Conservation (phyloP, 2,888 invertebrate species). For the Ormyrus rosae region DNA sequence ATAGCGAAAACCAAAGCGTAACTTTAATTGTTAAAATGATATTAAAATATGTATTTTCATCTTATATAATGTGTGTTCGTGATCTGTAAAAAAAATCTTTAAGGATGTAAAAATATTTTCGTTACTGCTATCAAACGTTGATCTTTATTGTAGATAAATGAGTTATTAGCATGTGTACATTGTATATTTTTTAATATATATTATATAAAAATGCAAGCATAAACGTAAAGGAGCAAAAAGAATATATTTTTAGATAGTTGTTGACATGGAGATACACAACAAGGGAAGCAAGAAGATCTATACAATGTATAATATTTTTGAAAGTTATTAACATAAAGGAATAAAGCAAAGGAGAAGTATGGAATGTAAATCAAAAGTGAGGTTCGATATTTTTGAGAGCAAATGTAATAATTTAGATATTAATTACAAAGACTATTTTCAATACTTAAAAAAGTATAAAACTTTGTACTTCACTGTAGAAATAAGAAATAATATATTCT, state of each 20-base stretch:
- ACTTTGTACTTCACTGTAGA: slow-evolving; percentile 23
- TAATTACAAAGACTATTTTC: slow-evolving; percentile 37
- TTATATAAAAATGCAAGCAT: background rate
- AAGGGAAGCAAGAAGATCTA: background rate
- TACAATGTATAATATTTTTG: background rate
- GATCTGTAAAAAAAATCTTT: background rate
- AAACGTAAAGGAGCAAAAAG: background rate
- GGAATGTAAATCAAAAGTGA: slow-evolving; percentile 24
- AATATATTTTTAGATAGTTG: too few species aligned
- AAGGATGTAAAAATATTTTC: slow-evolving; percentile 18
- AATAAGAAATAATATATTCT: slow-evolving; percentile 31
- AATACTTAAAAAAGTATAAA: slow-evolving; percentile 21
- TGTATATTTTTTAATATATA: background rate
- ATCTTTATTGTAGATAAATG: slow-evolving; percentile 19
- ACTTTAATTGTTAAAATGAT: background rate
- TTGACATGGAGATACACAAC: too few species aligned
- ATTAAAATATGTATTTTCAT: background rate
- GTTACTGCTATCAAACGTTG: background rate
- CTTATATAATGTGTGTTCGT: background rate
- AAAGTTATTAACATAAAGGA: background rate
- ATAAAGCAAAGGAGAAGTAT: background rate
- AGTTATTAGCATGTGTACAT: background rate
- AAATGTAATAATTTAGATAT: slow-evolving; percentile 13
- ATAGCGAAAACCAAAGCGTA: background rate
- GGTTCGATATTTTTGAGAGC: slow-evolving; percentile 13